Evolutionary conservation across 2,888 invertebrate species (phyloP).

Genomic region (Sarcophaga carnaria): DNA sequence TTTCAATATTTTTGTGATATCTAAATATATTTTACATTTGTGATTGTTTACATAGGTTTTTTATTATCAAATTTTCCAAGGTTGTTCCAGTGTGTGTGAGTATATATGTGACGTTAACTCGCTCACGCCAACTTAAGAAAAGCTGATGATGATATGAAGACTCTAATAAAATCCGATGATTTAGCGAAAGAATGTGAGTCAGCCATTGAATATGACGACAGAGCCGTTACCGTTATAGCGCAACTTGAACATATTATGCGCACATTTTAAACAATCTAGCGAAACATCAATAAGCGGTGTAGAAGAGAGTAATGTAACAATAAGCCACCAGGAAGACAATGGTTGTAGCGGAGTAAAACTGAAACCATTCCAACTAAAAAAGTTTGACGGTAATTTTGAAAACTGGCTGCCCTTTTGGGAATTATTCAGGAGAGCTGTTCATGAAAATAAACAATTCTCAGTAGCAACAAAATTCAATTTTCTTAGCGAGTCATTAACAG

Average conservation of each 20-base stretch:
- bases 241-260: slow-evolving; percentile 35
- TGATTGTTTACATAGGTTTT: too few relatives aligned
- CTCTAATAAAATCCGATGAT: slow-evolving; percentile 27
- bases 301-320: slow-evolving; percentile 2
- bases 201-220: slow-evolving; percentile 51
- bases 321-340: background rate
- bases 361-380: slow-evolving; percentile 53
- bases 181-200: slow-evolving; percentile 25
- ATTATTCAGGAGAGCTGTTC: slow-evolving; percentile 56
- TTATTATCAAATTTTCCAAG: too few relatives aligned
- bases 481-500: slow-evolving; percentile 52
- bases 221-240: slow-evolving; percentile 37
- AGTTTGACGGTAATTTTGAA: slow-evolving; percentile 62
- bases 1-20: too few relatives aligned
- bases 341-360: slow-evolving; percentile 38
- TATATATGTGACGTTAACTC: too few relatives aligned
- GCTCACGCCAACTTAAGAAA: slow-evolving; percentile 17
- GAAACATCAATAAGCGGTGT: background rate
- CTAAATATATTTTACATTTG: too few relatives aligned
- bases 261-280: slow-evolving; percentile 18
- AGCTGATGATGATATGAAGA: slow-evolving; percentile 49
- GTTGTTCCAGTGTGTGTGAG: too few relatives aligned
- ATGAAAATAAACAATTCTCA: slow-evolving; percentile 47
- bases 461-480: slow-evolving; percentile 56
- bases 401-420: slow-evolving; percentile 66